Conservation (phyloP, 1,140 invertebrate species). For the Zelostemma sp. region DNA sequence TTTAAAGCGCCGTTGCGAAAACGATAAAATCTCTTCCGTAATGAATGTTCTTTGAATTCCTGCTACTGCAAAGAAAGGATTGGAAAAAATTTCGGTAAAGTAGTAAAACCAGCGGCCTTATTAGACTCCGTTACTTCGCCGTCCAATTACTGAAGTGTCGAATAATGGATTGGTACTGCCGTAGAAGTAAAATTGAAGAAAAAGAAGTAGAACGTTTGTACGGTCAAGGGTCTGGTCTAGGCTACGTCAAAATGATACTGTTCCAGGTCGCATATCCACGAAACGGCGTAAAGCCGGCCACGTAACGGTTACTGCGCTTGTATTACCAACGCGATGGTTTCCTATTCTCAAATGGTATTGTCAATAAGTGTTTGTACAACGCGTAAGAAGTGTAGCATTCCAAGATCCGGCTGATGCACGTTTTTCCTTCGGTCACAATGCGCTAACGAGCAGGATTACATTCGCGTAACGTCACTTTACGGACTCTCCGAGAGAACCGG, state of each 20-base stretch:
- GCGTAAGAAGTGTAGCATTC: conserved; percentile 48
- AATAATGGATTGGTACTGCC: not conserved
- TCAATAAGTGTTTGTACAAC: conserved; percentile 42
- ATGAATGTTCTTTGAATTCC: too few relatives aligned
- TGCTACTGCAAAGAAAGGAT: too few relatives aligned
- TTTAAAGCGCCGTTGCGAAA: too few relatives aligned
- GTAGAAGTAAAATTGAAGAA: conserved; percentile 9
- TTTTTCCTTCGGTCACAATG: not conserved
- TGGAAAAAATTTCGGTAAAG: too few relatives aligned
- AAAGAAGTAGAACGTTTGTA: conserved; percentile 41
- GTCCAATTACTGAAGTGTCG: too few relatives aligned
- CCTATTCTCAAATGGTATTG: conserved; percentile 50
- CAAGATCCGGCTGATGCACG: conserved; percentile 35
- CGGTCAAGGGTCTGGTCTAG: conserved; percentile 42
- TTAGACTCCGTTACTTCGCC: too few relatives aligned
- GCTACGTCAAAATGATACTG: conserved; percentile 41
- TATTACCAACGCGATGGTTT: conserved; percentile 41
- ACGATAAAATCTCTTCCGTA: too few relatives aligned
- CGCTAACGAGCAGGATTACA: too few relatives aligned
- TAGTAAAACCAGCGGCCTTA: too few relatives aligned
- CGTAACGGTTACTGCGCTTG: conserved; percentile 54
- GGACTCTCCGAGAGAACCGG: too few relatives aligned
- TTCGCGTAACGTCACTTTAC: too few relatives aligned
- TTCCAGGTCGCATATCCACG: conserved; percentile 49
- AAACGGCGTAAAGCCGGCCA: conserved; percentile 60